These are phyloP conservation scores for Trilocha varians DNA, from an alignment of 2,888 invertebrate genomes.

Conservation along the genomic window DNA sequence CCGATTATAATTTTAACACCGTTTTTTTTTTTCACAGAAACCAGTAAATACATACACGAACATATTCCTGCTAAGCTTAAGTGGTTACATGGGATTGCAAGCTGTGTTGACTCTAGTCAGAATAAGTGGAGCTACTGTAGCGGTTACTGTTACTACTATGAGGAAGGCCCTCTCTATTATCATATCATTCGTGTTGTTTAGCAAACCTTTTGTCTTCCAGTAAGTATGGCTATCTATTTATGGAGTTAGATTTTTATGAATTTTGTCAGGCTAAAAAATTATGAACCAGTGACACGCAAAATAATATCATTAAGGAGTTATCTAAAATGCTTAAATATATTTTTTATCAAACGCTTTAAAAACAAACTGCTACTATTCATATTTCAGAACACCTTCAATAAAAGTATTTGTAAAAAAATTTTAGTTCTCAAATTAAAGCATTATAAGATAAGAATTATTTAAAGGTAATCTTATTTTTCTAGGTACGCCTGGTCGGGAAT, in stretches of 20 bases:
- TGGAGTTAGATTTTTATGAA: not conserved
- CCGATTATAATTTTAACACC: not conserved
- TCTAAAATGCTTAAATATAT: no score
- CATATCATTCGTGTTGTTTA: slow-evolving; percentile 93
- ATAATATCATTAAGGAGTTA: no score
- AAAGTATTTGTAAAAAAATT: no score
- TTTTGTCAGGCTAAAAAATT: not conserved
- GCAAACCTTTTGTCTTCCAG: slow-evolving; percentile 94
- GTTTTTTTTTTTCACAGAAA: slow-evolving; percentile 64
- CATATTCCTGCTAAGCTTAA: slow-evolving; percentile 87
- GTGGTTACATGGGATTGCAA: slow-evolving; percentile 95
- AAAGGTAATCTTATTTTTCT: no score
- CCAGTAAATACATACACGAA: slow-evolving; percentile 86
- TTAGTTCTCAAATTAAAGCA: no score
- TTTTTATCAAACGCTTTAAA: no score
- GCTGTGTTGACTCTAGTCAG: slow-evolving; percentile 92
- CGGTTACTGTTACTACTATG: slow-evolving; percentile 94
- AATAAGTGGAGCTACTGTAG: slow-evolving; percentile 91
- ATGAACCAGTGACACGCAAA: no score
- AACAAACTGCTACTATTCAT: no score
- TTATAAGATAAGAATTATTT: no score
- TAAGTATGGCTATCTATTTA: slow-evolving; percentile 63
- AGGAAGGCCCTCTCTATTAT: slow-evolving; percentile 94
- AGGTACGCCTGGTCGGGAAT: slow-evolving; percentile 94
- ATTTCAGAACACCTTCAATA: no score